These are phyloP conservation scores for Oryzias celebensis DNA, from an alignment of 2,113 vertebrate species.

Conservation along the genomic window DNA sequence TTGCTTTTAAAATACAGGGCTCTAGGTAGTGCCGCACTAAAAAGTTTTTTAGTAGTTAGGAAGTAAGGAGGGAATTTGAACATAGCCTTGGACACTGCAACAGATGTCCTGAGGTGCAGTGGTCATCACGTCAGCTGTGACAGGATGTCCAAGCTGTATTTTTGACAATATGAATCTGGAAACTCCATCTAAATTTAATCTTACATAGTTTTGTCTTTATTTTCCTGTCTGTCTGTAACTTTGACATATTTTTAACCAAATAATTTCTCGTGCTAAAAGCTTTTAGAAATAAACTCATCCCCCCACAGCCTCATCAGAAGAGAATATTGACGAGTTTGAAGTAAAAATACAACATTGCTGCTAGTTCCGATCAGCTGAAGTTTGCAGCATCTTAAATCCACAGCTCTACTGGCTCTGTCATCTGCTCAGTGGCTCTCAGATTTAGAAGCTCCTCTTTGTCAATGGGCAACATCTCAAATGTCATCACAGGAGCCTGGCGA, in stretches of 20 bases:
- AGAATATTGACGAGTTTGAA: constrained; percentile 9
- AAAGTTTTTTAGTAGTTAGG: too few species aligned
- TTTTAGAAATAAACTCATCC: neutral
- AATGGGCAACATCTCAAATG: constrained; percentile 50
- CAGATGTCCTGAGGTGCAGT: constrained; percentile 37
- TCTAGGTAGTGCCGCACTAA: too few species aligned
- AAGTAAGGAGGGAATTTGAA: too few species aligned
- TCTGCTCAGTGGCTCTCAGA: constrained; percentile 12
- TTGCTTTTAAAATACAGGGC: too few species aligned
- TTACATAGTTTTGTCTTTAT: too few species aligned
- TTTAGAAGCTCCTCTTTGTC: constrained; percentile 16
- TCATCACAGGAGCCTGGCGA: constrained; percentile 59
- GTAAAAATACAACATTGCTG: neutral
- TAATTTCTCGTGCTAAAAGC: neutral
- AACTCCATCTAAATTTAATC: too few species aligned
- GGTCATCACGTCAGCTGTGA: constrained; percentile 37
- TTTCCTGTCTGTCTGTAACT: neutral
- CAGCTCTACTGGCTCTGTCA: constrained; percentile 1
- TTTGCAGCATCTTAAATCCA: neutral
- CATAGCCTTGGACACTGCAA: constrained; percentile 27
- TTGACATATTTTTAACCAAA: neutral
- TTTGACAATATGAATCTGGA: neutral
- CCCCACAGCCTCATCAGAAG: neutral
- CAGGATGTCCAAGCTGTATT: constrained; percentile 26
- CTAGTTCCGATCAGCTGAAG: too few species aligned